Conservation (phyloP, 1,140 invertebrate species). For the Zaprionus capensis region DNA sequence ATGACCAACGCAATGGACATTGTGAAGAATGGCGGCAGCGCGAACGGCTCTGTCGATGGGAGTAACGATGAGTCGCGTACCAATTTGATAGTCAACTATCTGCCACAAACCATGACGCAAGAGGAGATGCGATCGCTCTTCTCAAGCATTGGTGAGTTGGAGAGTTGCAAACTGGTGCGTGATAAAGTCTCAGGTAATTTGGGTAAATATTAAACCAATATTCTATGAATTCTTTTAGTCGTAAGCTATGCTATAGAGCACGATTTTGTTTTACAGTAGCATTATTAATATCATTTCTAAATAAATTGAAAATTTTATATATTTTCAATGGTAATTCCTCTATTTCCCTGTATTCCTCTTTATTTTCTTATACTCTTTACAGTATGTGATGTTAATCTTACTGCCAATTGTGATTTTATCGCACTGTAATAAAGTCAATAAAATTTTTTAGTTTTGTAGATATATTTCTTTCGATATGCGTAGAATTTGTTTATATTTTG, state of each 20-base stretch:
- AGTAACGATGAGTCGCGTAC: slow-evolving; percentile 87
- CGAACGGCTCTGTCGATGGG: slow-evolving; percentile 86
- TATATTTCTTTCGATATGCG: too few species aligned
- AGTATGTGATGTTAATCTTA: not conserved
- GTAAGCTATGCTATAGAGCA: not conserved
- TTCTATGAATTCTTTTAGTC: slow-evolving; percentile 6
- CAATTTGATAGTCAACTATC: slow-evolving; percentile 96
- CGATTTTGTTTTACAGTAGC: not conserved
- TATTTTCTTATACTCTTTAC: too few species aligned
- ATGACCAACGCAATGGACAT: slow-evolving; percentile 84
- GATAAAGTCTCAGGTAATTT: slow-evolving; percentile 92
- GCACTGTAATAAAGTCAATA: not conserved
- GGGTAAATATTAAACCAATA: slow-evolving; percentile 81
- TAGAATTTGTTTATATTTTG: not conserved
- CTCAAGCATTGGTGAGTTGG: slow-evolving; percentile 93
- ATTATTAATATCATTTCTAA: too few species aligned
- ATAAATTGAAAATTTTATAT: too few species aligned
- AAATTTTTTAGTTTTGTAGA: not conserved
- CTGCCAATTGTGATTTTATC: not conserved
- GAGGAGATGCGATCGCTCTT: slow-evolving; percentile 94
- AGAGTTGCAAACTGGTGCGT: slow-evolving; percentile 95
- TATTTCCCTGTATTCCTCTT: too few species aligned
- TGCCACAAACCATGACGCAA: slow-evolving; percentile 96
- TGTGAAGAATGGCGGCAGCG: slow-evolving; percentile 87
- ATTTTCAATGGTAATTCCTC: too few species aligned